Evolutionary conservation across 2,888 invertebrate genomes (phyloP), one percentile per base, ranked within the genome.

Genomic region (Scaptomyza reducta): DNA sequence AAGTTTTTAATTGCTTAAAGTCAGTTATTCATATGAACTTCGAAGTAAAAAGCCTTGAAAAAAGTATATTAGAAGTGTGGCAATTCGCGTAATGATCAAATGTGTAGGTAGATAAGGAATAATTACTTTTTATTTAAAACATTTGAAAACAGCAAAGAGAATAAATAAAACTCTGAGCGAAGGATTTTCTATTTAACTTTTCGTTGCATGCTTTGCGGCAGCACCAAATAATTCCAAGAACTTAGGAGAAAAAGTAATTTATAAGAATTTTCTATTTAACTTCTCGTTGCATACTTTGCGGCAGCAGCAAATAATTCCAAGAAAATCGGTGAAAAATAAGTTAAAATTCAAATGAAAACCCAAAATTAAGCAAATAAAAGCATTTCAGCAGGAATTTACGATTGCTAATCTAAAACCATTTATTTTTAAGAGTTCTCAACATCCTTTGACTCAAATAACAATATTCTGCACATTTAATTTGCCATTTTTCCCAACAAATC

Each of bases 1-100:
- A 56, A 4, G 16, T 16, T 18, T 38, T 1, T 68, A 38, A 66
- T 59, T 42, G 29, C 6, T 22, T 1, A 42, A 42, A 33, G 16
- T n/a, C 27, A 6, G 7, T 27, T 27, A 27, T 27, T 27, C 6
- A n/a, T 22, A n/a, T n/a, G 4, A 50, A 38, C 13, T 7, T 25
- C 11, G 25, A 13, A 11, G 25, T 11, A 7, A 27, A 27, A 22
- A 22, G 22, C 22, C 22, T 22, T 22, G 3, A 22, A 22, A 22
- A 22, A 22, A 22, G 5, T 27, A 27, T 0, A 27, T 27, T 27
- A 27, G 27, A 31, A 31, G 11, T 31, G 31, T 10, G 7, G 7
- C 31, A 6, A 27, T 27, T 27, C 27, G 27, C 7, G 6, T 27
- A 7, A 27, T 27, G 27, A 27, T 27, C 27, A 27, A 27, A 27